phyloP scores from a whole-genome alignment of 2,113 vertebrate species.

The Hucho hucho region DNA sequence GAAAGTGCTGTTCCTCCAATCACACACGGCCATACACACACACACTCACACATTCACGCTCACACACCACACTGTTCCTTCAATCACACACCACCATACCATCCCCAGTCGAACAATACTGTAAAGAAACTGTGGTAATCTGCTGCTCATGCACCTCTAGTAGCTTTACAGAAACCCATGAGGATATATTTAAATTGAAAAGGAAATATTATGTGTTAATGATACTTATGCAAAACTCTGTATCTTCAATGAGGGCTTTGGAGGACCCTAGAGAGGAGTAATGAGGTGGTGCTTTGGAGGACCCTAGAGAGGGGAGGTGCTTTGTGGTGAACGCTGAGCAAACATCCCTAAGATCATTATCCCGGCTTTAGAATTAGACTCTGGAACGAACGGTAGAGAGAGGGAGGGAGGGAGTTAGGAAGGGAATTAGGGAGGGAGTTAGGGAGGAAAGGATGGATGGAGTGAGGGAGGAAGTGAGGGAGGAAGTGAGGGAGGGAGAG shows the following conservation, averaged over 20 bases:
- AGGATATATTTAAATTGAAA: slow-evolving; percentile 33
- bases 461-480: too few relatives aligned
- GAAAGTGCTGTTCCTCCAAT: too few relatives aligned
- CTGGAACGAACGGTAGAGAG: slow-evolving; percentile 18
- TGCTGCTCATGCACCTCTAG: slow-evolving; percentile 13
- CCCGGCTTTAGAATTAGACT: slow-evolving; percentile 54
- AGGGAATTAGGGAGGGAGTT: too few relatives aligned
- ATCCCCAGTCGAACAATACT: neutral
- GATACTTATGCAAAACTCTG: slow-evolving; percentile 47
- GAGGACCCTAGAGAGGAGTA: slow-evolving; percentile 51
- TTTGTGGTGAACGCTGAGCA: slow-evolving; percentile 54
- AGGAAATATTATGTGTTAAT: slow-evolving; percentile 58
- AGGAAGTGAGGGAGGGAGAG: too few relatives aligned
- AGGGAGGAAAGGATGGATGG: too few relatives aligned
- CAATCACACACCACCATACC: slow-evolving; percentile 17
- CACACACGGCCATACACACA: too few relatives aligned
- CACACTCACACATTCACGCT: too few relatives aligned
- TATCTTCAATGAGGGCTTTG: slow-evolving; percentile 49
- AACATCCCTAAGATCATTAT: slow-evolving; percentile 62
- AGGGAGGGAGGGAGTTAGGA: too few relatives aligned
- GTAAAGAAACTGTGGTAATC: slow-evolving; percentile 29
- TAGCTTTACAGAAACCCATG: slow-evolving; percentile 30
- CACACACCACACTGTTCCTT: slow-evolving; percentile 4
- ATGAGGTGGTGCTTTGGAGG: slow-evolving; percentile 47
- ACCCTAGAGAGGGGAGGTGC: slow-evolving; percentile 46